Percentiles rank a stretch among this genome's conserved stretches.
Evolutionary conservation across 2,797 vertebrate species (phyloP).

Genomic region (Alca torda): DNA sequence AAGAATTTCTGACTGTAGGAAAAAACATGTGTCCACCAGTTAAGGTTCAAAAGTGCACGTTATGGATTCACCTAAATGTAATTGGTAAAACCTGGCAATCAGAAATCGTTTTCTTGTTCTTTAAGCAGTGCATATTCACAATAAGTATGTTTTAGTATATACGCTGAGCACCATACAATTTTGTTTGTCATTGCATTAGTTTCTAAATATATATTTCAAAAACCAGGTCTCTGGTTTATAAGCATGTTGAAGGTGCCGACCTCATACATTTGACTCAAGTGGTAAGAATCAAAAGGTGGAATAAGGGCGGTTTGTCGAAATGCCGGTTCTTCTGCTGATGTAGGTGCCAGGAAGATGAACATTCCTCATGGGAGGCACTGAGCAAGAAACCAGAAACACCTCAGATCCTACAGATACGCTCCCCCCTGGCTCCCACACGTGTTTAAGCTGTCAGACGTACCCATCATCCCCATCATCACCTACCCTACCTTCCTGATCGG

Average conservation of each 20-base stretch:
- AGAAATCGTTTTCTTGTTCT: background rate
- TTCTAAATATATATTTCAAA: background rate
- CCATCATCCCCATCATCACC: rapidly evolving
- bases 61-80: background rate
- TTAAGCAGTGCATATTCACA: background rate
- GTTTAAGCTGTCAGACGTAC: background rate
- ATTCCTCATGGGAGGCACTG: background rate
- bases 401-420: background rate
- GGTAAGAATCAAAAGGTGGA: background rate
- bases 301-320: background rate
- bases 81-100: background rate
- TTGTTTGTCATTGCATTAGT: background rate
- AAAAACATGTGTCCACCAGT: background rate
- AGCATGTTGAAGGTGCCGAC: background rate
- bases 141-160: background rate
- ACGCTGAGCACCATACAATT: background rate
- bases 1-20: background rate
- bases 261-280: background rate
- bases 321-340: background rate
- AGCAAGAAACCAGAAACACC: background rate
- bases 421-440: background rate
- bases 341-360: background rate
- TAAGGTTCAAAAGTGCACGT: background rate
- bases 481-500: background rate
- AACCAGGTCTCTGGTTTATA: background rate